Conservation (phyloP, 1,140 invertebrate genomes). For the Nymphalis io region DNA sequence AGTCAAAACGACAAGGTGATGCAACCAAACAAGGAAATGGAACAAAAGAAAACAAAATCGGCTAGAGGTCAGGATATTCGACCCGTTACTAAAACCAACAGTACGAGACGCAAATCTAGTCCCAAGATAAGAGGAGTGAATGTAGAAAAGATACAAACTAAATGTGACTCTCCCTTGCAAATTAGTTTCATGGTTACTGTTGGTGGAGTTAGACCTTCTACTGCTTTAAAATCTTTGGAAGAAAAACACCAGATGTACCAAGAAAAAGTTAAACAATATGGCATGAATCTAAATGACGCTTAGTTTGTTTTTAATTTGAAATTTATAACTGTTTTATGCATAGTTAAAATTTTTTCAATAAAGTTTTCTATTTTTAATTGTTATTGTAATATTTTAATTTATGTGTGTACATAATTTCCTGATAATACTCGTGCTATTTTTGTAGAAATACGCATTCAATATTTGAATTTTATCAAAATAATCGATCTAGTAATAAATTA, state of each 20-base stretch:
- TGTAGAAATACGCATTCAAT: no score
- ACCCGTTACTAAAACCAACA: neutral
- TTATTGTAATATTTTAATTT: neutral
- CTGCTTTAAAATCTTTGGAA: conserved; percentile 58
- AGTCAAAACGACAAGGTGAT: conserved; percentile 14
- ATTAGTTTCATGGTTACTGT: conserved; percentile 67
- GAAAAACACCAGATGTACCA: conserved; percentile 71
- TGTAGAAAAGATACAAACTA: conserved; percentile 28
- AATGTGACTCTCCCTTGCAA: conserved; percentile 48
- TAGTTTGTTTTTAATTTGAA: neutral
- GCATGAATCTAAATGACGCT: neutral
- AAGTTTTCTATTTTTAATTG: neutral
- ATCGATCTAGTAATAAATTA: no score
- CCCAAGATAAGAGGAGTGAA: conserved; percentile 41
- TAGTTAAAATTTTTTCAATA: neutral
- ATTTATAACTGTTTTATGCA: neutral
- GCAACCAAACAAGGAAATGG: neutral
- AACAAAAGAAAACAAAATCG: conserved; percentile 5
- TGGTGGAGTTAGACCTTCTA: conserved; percentile 55
- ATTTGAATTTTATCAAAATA: no score
- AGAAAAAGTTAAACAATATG: conserved; percentile 62
- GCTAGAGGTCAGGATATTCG: conserved; percentile 13
- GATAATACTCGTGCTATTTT: no score
- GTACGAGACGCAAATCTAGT: conserved; percentile 38
- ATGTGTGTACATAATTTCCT: neutral